A percentile compares a stretch with the other conserved stretches of the same genome.
Conservation (phyloP, 2,797 vertebrate genomes). For the Miichthys miiuy region DNA sequence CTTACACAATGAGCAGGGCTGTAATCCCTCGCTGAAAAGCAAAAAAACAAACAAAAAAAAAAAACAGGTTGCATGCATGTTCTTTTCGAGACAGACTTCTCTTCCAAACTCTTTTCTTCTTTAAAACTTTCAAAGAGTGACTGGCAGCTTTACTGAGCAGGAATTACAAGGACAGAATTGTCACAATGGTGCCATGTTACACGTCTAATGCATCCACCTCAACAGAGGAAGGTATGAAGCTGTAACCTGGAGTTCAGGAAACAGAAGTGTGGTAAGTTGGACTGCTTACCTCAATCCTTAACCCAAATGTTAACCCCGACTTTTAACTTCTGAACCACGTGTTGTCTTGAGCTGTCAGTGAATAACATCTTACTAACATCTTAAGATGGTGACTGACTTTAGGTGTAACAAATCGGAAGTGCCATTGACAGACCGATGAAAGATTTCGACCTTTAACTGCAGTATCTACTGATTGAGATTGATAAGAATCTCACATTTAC, state of each 20-base stretch:
- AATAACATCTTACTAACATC: not conserved
- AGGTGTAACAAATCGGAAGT: not conserved
- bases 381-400: not conserved
- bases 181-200: not conserved
- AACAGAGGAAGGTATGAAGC: not conserved
- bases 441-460: too few species aligned
- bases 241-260: not conserved
- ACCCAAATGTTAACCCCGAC: not conserved
- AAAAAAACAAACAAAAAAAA: not conserved
- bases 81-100: not conserved
- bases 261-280: not conserved
- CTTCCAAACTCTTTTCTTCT: not conserved
- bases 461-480: not conserved
- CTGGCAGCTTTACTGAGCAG: slow-evolving; percentile 6
- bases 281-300: too few species aligned
- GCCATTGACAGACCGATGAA: not conserved
- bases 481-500: not conserved
- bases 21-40: not conserved
- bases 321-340: not conserved
- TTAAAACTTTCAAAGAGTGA: not conserved
- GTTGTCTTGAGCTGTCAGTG: not conserved
- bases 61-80: not conserved
- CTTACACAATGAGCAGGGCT: not conserved
- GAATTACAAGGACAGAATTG: not conserved
- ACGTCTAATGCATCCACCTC: not conserved